These are phyloP conservation scores for Umimayanthus kanabou DNA, from an alignment of 92 coral and sea anemone genomes.

Conservation along the genomic window DNA sequence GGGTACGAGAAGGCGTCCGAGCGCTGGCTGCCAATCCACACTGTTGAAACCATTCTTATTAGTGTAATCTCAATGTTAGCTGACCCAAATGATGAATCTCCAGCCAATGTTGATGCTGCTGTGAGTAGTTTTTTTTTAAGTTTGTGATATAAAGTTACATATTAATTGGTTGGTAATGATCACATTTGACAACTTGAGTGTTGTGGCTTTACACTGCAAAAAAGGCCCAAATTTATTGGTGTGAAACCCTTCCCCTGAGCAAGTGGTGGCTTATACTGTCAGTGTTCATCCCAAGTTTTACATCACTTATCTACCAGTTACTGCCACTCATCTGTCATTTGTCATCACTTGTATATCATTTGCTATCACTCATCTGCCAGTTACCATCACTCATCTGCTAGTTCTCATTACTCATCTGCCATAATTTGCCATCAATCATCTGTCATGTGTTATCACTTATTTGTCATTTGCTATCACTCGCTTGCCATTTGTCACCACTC, in stretches of 20 bases:
- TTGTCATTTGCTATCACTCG: neutral
- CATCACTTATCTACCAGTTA: neutral
- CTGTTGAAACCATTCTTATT: constrained; percentile 87
- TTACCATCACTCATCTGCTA: neutral
- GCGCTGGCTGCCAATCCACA: constrained; percentile 96
- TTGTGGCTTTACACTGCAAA: too few relatives aligned
- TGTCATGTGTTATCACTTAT: neutral
- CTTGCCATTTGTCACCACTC: neutral
- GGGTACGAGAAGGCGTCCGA: constrained; percentile 93
- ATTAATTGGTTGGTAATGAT: neutral
- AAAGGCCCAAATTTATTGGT: too few relatives aligned
- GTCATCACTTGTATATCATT: too few relatives aligned
- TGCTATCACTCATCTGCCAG: neutral
- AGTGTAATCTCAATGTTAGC: constrained; percentile 99
- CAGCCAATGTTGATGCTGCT: constrained; percentile 99
- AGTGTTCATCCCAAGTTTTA: too few relatives aligned
- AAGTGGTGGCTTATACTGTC: too few relatives aligned
- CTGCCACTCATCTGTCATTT: neutral
- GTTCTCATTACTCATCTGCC: too few relatives aligned
- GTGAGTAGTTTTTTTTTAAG: constrained; percentile 60
- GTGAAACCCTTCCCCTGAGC: too few relatives aligned
- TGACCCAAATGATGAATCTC: constrained; percentile 99
- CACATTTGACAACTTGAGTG: neutral
- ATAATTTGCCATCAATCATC: neutral
- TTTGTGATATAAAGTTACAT: neutral